Evolutionary conservation across 2,113 vertebrate species (phyloP), one percentile per base, ranked within the genome.

Genomic region (Pungitius pungitius): DNA sequence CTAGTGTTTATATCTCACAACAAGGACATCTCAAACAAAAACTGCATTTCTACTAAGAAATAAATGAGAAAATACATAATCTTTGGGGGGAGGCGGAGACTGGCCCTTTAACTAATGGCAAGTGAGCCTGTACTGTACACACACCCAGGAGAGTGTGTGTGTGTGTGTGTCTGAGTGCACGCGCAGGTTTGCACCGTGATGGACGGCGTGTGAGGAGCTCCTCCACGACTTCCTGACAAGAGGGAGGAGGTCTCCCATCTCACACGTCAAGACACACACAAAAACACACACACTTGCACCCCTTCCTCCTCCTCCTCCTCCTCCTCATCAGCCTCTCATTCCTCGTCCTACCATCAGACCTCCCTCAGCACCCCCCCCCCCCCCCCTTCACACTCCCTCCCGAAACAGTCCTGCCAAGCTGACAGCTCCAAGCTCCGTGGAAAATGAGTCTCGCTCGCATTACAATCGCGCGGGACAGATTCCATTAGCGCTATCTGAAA

Each of bases 401-500:
- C 49, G 27, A 56, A 45, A 78, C 87, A 69, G 78, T 94, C 95
- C 94, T 94, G 92, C 95, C 95, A 84, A 90, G 96, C 94, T 97
- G 96, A 98, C 96, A 97, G 96, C 93, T 97, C 95, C 96, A 95
- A 98, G 96, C 96, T 96, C 96, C 96, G 94, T 98, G 94, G 96
- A 96, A 96, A 98, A 98, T 98, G 97, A 97, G 96, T 95, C 95
- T 96, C 95, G 95, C 96, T 97, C 94, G 95, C 94, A 96, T 97
- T 97, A 98, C 96, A 98, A 97, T 97, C 95, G 95, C 89, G 95
- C 95, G 94, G 96, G 96, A 97, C 96, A 98, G 96, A 98, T 98
- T 98, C 96, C 96, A 98, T 97, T 98, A 98, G 95, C 95, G 92
- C 96, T 98, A 98, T 98, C 96, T 96, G 96, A 97, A 96, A 97